Evolutionary conservation across 2,888 invertebrate genomes (phyloP), one percentile per base, ranked within the genome.

Genomic region (Ceriagrion tenellum): DNA sequence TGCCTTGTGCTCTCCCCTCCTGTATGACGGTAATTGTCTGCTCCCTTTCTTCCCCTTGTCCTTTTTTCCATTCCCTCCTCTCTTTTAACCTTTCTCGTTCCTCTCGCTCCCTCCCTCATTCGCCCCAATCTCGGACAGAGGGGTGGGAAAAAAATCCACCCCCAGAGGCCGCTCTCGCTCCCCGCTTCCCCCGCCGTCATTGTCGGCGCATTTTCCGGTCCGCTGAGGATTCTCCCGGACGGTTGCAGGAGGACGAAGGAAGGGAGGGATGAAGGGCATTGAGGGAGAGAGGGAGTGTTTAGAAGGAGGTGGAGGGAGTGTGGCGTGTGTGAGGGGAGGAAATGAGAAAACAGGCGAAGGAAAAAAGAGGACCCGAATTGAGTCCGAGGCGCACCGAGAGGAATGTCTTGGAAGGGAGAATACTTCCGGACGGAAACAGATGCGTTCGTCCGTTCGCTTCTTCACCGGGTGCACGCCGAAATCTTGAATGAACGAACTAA

Each of bases 181-280:
- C 47, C 47, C 63, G 0, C 81, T 35, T 16, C 69, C 26, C 63
- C 69, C 93, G 47, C 16, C 59, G 35, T 93, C 93, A 93, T 93
- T 93, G 93, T 93, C 93, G 69, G 69, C 93, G 93, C 93, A 93
- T 93, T 93, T 93, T 69, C 93, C 93, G 93, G 93, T 93, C 93
- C 69, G 69, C 40, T 93, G 93, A 40, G 63, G 40, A 63, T 69
- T 93, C 93, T 35, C 63, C 93, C 63, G 93, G 69, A 69, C 35
- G 23, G 59, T 23, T 23, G 20, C 20, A 69, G 35, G 63, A 63
- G 91, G 63, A 23, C 16, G 40, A 8, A 23, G 63, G 40, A 40
- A 89, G 55, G 55, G 26, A 89, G 55, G 89, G n/a, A 89, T 47
- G 89, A 26, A 89, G 47, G 16, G 89, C 13, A 40, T 13, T 55